These are phyloP conservation scores for Andrena hattorfiana DNA, from an alignment of 2,888 invertebrate species.

Conservation along the genomic window DNA sequence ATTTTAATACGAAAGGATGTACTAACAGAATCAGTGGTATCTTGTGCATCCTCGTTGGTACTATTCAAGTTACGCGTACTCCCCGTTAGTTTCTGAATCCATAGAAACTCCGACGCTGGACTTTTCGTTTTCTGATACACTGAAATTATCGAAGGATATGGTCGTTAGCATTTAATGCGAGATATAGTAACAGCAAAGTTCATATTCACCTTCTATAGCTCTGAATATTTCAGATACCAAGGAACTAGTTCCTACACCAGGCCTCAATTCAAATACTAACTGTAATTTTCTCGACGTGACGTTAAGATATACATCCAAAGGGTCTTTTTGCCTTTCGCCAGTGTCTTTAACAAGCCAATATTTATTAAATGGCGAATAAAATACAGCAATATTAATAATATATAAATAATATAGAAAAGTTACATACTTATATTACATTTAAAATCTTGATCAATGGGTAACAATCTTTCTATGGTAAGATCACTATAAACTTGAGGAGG, in stretches of 20 bases:
- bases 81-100: slow-evolving; percentile 82
- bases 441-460: slow-evolving; percentile 93
- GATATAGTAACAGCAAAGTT: slow-evolving; percentile 1
- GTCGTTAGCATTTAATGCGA: background rate
- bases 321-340: slow-evolving; percentile 85
- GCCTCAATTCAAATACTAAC: slow-evolving; percentile 86
- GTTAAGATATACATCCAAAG: slow-evolving; percentile 86
- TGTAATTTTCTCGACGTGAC: slow-evolving; percentile 86
- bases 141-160: slow-evolving; percentile 51
- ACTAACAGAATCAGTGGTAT: slow-evolving; percentile 76
- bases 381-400: background rate
- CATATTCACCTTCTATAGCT: slow-evolving; percentile 88
- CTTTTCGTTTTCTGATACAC: slow-evolving; percentile 81
- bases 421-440: slow-evolving; percentile 90
- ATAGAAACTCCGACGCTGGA: slow-evolving; percentile 79
- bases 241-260: slow-evolving; percentile 88
- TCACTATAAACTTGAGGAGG: slow-evolving; percentile 91
- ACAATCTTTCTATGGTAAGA: slow-evolving; percentile 92
- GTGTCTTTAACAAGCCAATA: slow-evolving; percentile 84
- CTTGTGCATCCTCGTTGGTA: slow-evolving; percentile 74
- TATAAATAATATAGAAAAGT: background rate
- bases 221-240: slow-evolving; percentile 91
- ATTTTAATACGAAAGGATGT: slow-evolving; percentile 5
- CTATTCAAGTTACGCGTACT: slow-evolving; percentile 75
- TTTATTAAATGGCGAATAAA: slow-evolving; percentile 10